Base-by-base conservation (phyloP, 2,797 vertebrate genomes). In the Pseudopleuronectes americanus region DNA sequence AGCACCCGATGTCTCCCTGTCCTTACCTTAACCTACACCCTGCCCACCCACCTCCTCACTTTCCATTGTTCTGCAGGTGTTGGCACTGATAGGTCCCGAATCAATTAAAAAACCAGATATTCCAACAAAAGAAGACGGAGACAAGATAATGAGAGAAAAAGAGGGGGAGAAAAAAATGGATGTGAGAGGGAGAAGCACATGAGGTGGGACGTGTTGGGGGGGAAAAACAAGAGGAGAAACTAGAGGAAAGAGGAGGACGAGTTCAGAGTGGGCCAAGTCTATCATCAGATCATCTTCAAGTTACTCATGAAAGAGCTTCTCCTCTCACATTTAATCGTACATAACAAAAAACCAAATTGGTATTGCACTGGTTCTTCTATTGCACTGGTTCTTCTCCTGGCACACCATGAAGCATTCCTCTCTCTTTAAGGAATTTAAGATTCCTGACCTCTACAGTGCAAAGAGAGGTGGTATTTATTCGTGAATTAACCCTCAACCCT, bases 101-200 rank as follows among this genome's bases (percentile, higher is more conserved):
- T 55, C 63, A 70, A 83, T 79, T 77, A 77, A 81, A 81, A 76
- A 76, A 64, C 6, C 2, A 79, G 47, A 79, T 78, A 10, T 77
- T 69, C 1, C 1, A 16, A 52, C 33, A 67, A 28, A 51, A 33
- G 28, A n/a, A 59, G 33, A 26, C 31, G 16, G 12, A 58, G 47
- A 23, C 31, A 12, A 6, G 55, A 26, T 16, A 52, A 58, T 6
- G 51, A 12, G 36, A 71, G 57, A 57, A 45, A 47, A 12, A 1
- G n/a, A 8, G 2, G 13, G 23, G 33, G 5, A 51, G 8, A 26
- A 64, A 57, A 57, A 62, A 51, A 61, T 41, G 10, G 13, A 3
- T 54, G 14, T 22, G 49, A 54, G 52, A 16, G 56, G n/a, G 22
- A 6, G 16, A 68, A 13, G 47, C 13, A 6, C 7, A 7, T 8